These are phyloP conservation scores for Diadema setosum DNA, from an alignment of 35 echinoderm and acorn worm genomes.

Conservation along the genomic window DNA sequence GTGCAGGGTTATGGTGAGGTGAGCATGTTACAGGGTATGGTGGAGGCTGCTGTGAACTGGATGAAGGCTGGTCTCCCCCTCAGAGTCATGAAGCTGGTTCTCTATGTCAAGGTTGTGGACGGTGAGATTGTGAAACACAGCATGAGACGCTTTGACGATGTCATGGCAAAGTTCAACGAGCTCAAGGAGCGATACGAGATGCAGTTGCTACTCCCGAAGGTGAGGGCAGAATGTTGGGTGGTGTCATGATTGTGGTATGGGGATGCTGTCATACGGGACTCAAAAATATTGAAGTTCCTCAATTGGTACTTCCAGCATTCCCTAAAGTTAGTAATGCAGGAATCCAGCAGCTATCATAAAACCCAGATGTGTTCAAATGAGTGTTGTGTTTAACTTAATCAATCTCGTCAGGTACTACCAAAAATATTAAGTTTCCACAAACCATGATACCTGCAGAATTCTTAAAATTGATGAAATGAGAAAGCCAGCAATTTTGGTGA, in stretches of 20 bases:
- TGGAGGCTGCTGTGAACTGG: slow-evolving; percentile 86
- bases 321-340: not conserved
- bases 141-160: slow-evolving; percentile 20
- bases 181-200: slow-evolving; percentile 65
- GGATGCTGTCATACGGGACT: not conserved
- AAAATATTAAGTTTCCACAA: too few species aligned
- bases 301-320: not conserved
- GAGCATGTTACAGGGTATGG: slow-evolving; percentile 75
- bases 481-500: too few species aligned
- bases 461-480: too few species aligned
- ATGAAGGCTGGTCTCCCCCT: slow-evolving; percentile 97
- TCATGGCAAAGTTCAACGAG: slow-evolving; percentile 38
- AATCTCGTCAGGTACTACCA: too few species aligned
- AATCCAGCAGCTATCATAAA: too few species aligned
- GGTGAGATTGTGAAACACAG: not conserved
- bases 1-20: slow-evolving; percentile 55
- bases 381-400: too few species aligned
- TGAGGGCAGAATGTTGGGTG: too few species aligned
- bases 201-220: slow-evolving; percentile 67
- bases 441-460: too few species aligned
- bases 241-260: not conserved
- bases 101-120: slow-evolving; percentile 40
- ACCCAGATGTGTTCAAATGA: too few species aligned
- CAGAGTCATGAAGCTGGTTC: slow-evolving; percentile 81
- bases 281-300: not conserved